Evolutionary conservation across 2,888 invertebrate genomes (phyloP), one percentile per base, ranked within the genome.

Genomic region (Flabesymbios commensalis): DNA sequence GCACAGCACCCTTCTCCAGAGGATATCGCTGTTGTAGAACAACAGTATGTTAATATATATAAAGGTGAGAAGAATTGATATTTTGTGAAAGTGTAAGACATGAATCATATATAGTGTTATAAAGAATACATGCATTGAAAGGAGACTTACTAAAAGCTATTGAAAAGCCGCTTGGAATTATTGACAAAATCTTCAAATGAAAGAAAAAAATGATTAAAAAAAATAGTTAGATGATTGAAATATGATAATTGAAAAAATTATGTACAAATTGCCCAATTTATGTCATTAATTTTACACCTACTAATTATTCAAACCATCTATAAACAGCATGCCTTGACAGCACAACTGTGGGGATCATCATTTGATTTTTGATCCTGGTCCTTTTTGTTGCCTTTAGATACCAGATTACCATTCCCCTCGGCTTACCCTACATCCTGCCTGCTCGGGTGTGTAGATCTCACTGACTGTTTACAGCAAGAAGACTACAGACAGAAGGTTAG

Each of bases 391-490:
- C n/a, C 47, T 45, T 3, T 39, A 65, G 65, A 39, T 32, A 39
- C 58, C 4, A 56, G 65, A n/a, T 77, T 92, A 1, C 85, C 87
- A 67, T 94, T 94, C 76, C 96, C 96, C 0, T 85, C 88, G 39
- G 88, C 88, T 73, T 97, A 95, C 83, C 94, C 95, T 0, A 88
- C 89, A 0, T 89, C 92, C 28, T 93, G 93, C 79, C 85, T 98
- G 22, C 84, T 98, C 53, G 97, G 97, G 2, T 94, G 91, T 83
- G 93, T 95, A 33, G 90, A 88, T 68, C 88, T 97, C 0, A 87
- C 89, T 1, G 92, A 94, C 76, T 93, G 94, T 76, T 79, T 97
- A 57, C 87, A 92, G 0, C 92, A 95, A 81, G 93, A 93, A 74
- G 90, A 92, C 67, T 97, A 96, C 77, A 84, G 88, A 56, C 87